These are phyloP conservation scores for Monodelphis domestica DNA, from an alignment of 2,797 vertebrate genomes.

Conservation along the genomic window DNA sequence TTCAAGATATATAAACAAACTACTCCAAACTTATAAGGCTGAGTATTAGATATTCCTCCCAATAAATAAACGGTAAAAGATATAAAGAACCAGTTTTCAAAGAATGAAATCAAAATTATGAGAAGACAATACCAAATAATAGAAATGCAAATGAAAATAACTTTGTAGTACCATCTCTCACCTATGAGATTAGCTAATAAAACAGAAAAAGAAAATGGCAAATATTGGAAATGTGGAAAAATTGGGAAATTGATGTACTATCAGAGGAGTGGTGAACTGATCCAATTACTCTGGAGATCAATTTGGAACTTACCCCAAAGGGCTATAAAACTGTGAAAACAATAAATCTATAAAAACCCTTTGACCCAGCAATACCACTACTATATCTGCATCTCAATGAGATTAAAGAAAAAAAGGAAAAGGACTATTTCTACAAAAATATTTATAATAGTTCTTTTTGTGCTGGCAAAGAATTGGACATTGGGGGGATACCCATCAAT, in stretches of 20 bases:
- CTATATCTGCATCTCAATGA: not conserved
- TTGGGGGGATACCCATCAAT: not conserved
- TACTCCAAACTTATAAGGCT: not conserved
- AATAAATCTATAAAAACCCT: not conserved
- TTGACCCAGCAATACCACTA: not conserved
- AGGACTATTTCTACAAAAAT: not conserved
- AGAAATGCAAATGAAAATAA: not conserved
- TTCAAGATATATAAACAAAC: not conserved
- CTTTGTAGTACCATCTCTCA: not conserved
- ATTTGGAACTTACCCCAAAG: not conserved
- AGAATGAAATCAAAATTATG: not conserved
- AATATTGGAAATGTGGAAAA: not conserved
- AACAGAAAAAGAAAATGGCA: not conserved
- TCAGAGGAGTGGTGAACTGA: not conserved
- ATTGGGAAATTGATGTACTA: not conserved
- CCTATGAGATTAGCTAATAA: not conserved
- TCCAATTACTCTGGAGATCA: not conserved
- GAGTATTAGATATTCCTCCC: not conserved
- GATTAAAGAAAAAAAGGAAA: not conserved
- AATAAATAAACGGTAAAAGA: not conserved
- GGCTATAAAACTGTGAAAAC: not conserved
- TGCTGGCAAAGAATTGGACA: not conserved
- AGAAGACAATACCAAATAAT: not conserved
- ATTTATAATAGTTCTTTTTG: not conserved
- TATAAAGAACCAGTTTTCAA: not conserved